Conservation (phyloP, 2,888 invertebrate species). For the Erebia palarica region DNA sequence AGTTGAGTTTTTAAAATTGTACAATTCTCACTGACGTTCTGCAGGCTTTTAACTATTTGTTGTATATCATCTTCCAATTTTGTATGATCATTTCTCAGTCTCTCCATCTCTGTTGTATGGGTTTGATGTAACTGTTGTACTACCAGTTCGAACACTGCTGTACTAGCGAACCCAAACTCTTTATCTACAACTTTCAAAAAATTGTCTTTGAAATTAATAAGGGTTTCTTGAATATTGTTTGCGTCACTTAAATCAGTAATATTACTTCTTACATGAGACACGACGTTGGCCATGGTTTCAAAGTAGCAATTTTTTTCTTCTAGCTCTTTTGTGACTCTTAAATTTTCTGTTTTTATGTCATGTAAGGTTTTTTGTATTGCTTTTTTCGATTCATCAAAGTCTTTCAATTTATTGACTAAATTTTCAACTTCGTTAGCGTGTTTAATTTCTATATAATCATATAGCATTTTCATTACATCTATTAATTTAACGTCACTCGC, state of each 20-base stretch:
- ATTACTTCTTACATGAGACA: conserved; percentile 53
- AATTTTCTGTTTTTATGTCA: conserved; percentile 47
- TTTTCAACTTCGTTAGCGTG: conserved; percentile 69
- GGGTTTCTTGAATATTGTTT: conserved; percentile 43
- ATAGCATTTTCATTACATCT: conserved; percentile 68
- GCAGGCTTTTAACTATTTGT: conserved; percentile 51
- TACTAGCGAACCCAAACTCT: conserved; percentile 54
- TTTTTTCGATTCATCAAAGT: conserved; percentile 57
- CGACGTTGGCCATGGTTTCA: conserved; percentile 46
- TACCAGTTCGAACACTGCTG: conserved; percentile 54
- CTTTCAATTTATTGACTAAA: conserved; percentile 62
- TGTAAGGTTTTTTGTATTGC: conserved; percentile 49
- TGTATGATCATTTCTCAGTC: conserved; percentile 48
- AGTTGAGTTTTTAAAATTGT: conserved; percentile 55
- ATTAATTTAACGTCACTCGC: conserved; percentile 57
- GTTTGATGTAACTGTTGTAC: conserved; percentile 51
- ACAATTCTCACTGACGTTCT: conserved; percentile 54
- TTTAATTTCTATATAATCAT: conserved; percentile 56
- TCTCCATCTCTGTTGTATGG: conserved; percentile 50
- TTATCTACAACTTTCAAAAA: conserved; percentile 58
- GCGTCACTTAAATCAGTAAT: conserved; percentile 45
- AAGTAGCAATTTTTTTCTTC: conserved; percentile 52
- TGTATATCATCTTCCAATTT: conserved; percentile 51
- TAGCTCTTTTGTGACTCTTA: conserved; percentile 50
- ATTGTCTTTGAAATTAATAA: conserved; percentile 55